Evolutionary conservation across 1,140 invertebrate species (phyloP).

Genomic region (Thaumatotibia leucotreta): DNA sequence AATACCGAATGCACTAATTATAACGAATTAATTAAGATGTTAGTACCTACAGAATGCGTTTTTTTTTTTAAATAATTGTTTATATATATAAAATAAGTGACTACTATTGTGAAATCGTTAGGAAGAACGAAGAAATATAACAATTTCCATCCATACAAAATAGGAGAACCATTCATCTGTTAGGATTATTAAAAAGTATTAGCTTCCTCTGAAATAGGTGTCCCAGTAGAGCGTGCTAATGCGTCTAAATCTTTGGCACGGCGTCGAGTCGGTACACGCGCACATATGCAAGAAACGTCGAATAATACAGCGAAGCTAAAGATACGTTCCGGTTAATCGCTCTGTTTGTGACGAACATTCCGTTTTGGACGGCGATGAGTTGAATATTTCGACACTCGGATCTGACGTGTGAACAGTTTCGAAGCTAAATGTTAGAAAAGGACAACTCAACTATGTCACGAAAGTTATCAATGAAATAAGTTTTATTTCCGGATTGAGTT

Average conservation of each 20-base stretch:
- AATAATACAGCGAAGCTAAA: constrained; percentile 27
- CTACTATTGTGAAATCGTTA: too few relatives aligned
- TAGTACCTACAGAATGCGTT: too few relatives aligned
- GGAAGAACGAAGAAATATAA: too few relatives aligned
- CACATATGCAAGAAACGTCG: constrained; percentile 18
- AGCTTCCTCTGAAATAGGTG: constrained; percentile 27
- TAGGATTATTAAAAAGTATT: neutral
- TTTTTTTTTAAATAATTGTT: too few relatives aligned
- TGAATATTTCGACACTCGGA: constrained; percentile 18
- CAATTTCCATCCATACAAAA: too few relatives aligned
- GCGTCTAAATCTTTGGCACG: constrained; percentile 31
- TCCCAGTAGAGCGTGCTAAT: constrained; percentile 23
- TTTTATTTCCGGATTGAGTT: too few relatives aligned
- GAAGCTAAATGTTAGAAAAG: neutral
- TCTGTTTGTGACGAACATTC: constrained; percentile 32
- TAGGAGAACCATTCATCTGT: neutral
- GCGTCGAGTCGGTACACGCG: constrained; percentile 14
- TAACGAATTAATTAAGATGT: too few relatives aligned
- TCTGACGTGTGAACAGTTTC: neutral
- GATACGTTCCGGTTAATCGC: constrained; percentile 28
- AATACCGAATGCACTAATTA: neutral
- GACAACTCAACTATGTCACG: neutral
- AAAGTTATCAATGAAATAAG: neutral
- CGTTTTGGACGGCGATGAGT: constrained; percentile 21
- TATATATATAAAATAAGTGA: neutral